Evolutionary conservation across 2,113 vertebrate genomes (phyloP).

Genomic region (Chrysochloris asiatica): DNA sequence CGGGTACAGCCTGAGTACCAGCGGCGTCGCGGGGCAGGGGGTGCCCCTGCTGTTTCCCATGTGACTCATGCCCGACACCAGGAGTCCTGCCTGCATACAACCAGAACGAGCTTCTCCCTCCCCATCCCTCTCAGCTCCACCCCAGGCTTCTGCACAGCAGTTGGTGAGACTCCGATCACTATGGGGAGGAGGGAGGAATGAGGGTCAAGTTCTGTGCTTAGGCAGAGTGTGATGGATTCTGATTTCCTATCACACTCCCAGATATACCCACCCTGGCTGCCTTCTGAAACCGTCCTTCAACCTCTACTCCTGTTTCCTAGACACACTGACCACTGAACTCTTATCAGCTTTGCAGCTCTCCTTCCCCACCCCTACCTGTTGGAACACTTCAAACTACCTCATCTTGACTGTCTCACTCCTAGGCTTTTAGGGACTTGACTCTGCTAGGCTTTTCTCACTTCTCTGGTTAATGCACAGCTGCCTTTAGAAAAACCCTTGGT

Average conservation of each 20-base stretch:
- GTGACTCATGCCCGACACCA: slow-evolving; percentile 93
- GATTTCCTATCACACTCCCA: neutral
- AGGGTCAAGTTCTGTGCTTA: neutral
- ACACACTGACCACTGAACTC: neutral
- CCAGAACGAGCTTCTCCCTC: slow-evolving; percentile 95
- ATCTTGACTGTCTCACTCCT: neutral
- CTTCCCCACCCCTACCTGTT: neutral
- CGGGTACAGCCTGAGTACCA: slow-evolving; percentile 93
- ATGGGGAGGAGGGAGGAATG: neutral
- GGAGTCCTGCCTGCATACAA: slow-evolving; percentile 97
- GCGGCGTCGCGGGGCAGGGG: slow-evolving; percentile 87
- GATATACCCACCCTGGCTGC: neutral
- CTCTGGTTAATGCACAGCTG: neutral
- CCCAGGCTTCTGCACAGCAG: slow-evolving; percentile 95
- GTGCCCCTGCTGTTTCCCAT: slow-evolving; percentile 83
- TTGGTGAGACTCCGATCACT: slow-evolving; percentile 85
- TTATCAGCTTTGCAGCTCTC: neutral
- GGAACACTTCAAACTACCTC: neutral
- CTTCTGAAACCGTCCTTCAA: neutral
- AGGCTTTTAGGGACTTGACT: neutral
- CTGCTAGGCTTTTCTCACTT: neutral
- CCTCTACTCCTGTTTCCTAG: neutral
- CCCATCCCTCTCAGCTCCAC: slow-evolving; percentile 96
- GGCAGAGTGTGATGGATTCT: neutral
- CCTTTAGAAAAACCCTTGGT: neutral